phyloP scores from a whole-genome alignment of 1,140 invertebrate genomes.

The Anthonomus grandis region DNA sequence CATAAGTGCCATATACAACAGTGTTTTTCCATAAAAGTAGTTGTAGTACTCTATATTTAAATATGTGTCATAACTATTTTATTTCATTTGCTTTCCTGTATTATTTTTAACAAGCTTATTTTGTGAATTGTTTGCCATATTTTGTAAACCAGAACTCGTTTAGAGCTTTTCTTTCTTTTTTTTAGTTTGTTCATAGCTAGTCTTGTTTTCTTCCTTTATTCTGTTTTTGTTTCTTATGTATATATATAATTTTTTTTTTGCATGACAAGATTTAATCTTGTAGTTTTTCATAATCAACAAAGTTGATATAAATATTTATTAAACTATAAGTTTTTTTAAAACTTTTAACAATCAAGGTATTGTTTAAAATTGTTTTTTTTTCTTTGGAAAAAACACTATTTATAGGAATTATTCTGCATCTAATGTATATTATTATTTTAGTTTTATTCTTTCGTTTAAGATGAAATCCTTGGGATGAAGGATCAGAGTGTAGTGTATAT shows the following conservation, averaged over 20 bases:
- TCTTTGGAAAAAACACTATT: not conserved
- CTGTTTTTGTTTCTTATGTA: conserved; percentile 13
- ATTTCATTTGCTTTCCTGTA: not conserved
- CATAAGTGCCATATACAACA: conserved; percentile 27
- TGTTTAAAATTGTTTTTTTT: conserved; percentile 9
- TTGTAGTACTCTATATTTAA: conserved; percentile 4
- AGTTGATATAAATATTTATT: not conserved
- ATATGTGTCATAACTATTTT: not conserved
- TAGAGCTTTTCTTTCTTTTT: conserved; percentile 11
- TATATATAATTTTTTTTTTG: conserved; percentile 16
- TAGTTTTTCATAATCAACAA: not conserved
- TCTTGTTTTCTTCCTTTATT: conserved; percentile 18
- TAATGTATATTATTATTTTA: conserved; percentile 9
- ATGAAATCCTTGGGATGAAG: conserved; percentile 2
- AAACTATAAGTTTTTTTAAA: not conserved
- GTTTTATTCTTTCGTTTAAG: not conserved
- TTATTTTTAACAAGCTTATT: conserved; percentile 3
- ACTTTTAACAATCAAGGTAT: conserved; percentile 6
- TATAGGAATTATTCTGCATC: conserved; percentile 4
- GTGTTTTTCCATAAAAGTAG: conserved; percentile 12
- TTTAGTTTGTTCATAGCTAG: conserved; percentile 31
- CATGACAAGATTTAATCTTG: conserved; percentile 2
- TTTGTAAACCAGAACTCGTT: conserved; percentile 14
- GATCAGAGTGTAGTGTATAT: conserved; percentile 22
- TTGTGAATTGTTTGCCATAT: conserved; percentile 31